Evolutionary conservation across 2,888 invertebrate genomes (phyloP).

Genomic region (Carcina quercana): DNA sequence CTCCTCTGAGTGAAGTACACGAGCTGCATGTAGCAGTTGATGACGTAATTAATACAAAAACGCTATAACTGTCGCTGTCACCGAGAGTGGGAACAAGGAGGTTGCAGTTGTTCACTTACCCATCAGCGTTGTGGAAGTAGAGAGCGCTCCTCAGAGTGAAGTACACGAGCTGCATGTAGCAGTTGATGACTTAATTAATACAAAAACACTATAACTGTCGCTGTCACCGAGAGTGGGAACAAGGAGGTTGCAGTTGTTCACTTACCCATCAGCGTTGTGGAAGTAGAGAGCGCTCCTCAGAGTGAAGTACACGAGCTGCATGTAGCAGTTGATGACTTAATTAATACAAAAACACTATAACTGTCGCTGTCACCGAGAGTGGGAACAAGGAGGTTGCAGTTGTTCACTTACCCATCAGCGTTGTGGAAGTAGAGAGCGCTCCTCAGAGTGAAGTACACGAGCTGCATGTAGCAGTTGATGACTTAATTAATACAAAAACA

Average conservation of each 20-base stretch:
- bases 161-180: too few species aligned
- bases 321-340: slow-evolving; percentile 61
- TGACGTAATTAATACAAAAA: too few species aligned
- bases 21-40: background rate
- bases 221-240: too few species aligned
- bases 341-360: slow-evolving; percentile 48
- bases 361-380: slow-evolving; percentile 50
- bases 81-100: slow-evolving; percentile 46
- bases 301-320: slow-evolving; percentile 57
- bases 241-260: too few species aligned
- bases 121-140: background rate
- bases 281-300: slow-evolving; percentile 52
- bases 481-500: too few species aligned
- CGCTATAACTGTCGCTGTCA: slow-evolving; percentile 51
- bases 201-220: too few species aligned
- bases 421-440: background rate
- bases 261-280: slow-evolving; percentile 59
- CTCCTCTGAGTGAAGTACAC: background rate
- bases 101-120: too few species aligned
- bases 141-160: background rate
- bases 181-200: too few species aligned
- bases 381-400: too few species aligned
- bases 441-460: background rate
- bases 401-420: too few species aligned
- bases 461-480: background rate